Base-by-base conservation (phyloP, 2,888 invertebrate species). In the Drymonia ruficornis region DNA sequence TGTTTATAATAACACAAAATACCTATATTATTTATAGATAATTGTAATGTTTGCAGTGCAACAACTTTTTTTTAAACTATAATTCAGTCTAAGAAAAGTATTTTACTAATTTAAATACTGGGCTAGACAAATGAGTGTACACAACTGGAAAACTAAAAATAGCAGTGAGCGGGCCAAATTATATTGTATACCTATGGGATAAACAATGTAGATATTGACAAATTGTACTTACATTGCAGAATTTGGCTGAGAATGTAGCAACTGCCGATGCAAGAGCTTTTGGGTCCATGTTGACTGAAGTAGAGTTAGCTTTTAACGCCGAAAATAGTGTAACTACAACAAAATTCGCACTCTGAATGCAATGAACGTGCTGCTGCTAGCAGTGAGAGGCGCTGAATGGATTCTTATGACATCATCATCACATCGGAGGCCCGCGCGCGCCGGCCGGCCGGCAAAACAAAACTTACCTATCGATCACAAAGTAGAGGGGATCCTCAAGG, bases 141-240 rank as follows among this genome's bases (percentile, higher is more conserved):
- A n/a, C n/a, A n/a, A n/a, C n/a, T n/a, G n/a, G n/a, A n/a, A n/a
- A n/a, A n/a, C n/a, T 36, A 36, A 36, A 36, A 36, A 36, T 36
- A 36, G 13, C 36, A 36, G n/a, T 36, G 3, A n/a, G 42, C 3
- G 11, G 18, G 18, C 19, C 42, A 16, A 18, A 42, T n/a, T 16
- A 40, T 15, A 16, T 15, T n/a, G 15, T 16, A 8, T 38, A 38
- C 1, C 9, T 40, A 40, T 40, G 1, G 9, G 31, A 13, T 42
- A 42, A 18, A 18, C 16, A 18, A 42, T 18, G 0, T 9, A 42
- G 7, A 0, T 18, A 42, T 18, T 2, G 7, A n/a, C 23, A 40
- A 53, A 43, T 43, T 42, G 40, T 53, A 88, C 89, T 89, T 80
- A 94, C 94, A 87, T 93, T 89, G 67, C 91, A 93, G 66, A 94